Base-by-base conservation (phyloP, 2,888 invertebrate genomes). In the Odontocolon sp. region DNA sequence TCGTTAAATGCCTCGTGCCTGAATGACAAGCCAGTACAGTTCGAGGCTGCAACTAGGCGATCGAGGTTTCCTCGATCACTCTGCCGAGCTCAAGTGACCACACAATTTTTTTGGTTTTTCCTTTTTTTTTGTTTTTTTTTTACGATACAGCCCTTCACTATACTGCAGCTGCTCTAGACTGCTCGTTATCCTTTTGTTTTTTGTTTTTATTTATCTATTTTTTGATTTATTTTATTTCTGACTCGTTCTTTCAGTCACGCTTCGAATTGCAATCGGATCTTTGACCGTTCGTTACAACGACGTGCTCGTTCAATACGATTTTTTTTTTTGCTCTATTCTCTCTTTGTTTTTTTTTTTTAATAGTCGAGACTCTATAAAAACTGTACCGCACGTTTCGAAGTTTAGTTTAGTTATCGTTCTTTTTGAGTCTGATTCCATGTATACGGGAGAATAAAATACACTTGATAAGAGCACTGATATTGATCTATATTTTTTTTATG, bases 281-380 rank as follows among this genome's bases (percentile, higher is more conserved):
- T 40, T 21, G 40, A 23, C 42, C 52, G 26, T 59, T 66, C 42
- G 72, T 66, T 72, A 56, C 54, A 18, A 23, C 64, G 40, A 47
- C 21, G 63, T 36, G 56, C 36, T 36, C 71, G 56, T 71, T 71
- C 54, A 36, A 56, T 71, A 23, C 21, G 16, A 21, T 42, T 56
- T 66, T 40, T 54, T 67, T 3, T 54, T 61, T 61, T 61, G n/a
- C n/a, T n/a, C n/a, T n/a, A n/a, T n/a, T n/a, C n/a, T n/a, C n/a
- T n/a, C n/a, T n/a, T n/a, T n/a, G n/a, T 31, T 9, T 16, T 36
- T 26, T 45, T 26, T 68, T 26, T 47, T 54, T 47, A 11, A 36
- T 26, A 23, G 50, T 26, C 6, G 31, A 33, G 45, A 31, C 52
- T 50, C 61, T 54, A n/a, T 70, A 28, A 31, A 23, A 70, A 70